Evolutionary conservation across 1,140 invertebrate genomes (phyloP), one percentile per base, ranked within the genome.

Genomic region (Drosophila quadrilineata): DNA sequence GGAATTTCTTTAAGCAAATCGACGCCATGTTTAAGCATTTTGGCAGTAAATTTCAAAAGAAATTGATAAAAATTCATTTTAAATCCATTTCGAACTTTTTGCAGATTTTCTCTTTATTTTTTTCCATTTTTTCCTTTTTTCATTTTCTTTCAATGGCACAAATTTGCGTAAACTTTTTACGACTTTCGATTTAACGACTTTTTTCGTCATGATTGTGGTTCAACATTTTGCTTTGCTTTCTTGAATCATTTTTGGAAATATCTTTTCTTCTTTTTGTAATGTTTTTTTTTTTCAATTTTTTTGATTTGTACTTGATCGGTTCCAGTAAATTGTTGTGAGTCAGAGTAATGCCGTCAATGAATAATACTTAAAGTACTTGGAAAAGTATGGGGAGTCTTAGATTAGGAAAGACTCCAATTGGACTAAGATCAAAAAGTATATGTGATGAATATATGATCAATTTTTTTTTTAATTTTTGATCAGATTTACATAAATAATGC

Each of bases 1-100:
- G 75, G 76, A 84, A 82, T 79, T 85, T 85, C 74, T 85, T 85
- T 85, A 85, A 85, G 79, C 79, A 85, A 85, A 85, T 85, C 79
- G 79, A 85, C 79, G 79, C 80, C 71, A 85, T 85, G 70, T 70
- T 79, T 85, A 85, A 86, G 80, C 80, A 85, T 86, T 85, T 85
- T 86, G 79, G 74, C 74, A 85, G 79, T 85, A 85, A 85, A 79
- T 85, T 85, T 85, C 79, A 85, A 85, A 85, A 75, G 80, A 85
- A 85, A 85, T 85, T 85, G 80, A 79, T 85, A 79, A 85, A 79
- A 65, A 48, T 64, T 49, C 29, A 22, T 41, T 48, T 38, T 57
- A 53, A 35, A 19, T 63, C 65, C 60, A 76, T 84, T 84, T 59
- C 65, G 35, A 31, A 21, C 21, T 22, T 53, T 43, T 43, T 6